Conservation (phyloP, 2,888 invertebrate species). For the Oxyteleia sp. region DNA sequence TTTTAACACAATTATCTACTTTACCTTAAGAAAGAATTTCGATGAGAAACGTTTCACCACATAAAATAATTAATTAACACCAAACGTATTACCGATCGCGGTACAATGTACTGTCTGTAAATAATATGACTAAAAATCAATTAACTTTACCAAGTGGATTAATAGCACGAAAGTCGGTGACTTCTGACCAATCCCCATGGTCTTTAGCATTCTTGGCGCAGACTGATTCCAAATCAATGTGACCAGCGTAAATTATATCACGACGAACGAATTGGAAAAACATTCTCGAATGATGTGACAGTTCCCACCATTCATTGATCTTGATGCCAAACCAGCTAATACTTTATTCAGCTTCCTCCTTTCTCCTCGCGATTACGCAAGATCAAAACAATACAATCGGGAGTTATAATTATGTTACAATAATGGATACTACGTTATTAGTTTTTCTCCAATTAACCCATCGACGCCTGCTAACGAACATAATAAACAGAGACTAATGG, state of each 20-base stretch:
- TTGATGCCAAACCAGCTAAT: constrained; percentile 73
- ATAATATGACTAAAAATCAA: constrained; percentile 28
- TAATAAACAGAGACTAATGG: too few species aligned
- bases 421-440: too few species aligned
- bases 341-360: constrained; percentile 83
- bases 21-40: too few species aligned
- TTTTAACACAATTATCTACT: constrained; percentile 1
- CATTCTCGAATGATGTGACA: constrained; percentile 82
- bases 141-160: constrained; percentile 78
- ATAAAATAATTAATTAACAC: background rate
- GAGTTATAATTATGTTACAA: constrained; percentile 36
- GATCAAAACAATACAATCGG: constrained; percentile 61
- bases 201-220: constrained; percentile 71
- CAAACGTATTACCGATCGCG: constrained; percentile 17
- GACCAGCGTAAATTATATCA: constrained; percentile 82
- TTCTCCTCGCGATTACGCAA: constrained; percentile 84
- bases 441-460: too few species aligned
- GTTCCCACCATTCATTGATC: constrained; percentile 75
- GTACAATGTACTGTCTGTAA: constrained; percentile 1
- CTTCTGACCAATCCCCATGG: constrained; percentile 76
- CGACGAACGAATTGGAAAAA: constrained; percentile 77
- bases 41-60: background rate
- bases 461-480: too few species aligned
- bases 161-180: constrained; percentile 75
- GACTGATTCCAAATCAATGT: constrained; percentile 78